A percentile compares a stretch with the other conserved stretches of the same genome.
Conservation (phyloP, 2,888 invertebrate species). For the Sarcophaga caerulescens region DNA sequence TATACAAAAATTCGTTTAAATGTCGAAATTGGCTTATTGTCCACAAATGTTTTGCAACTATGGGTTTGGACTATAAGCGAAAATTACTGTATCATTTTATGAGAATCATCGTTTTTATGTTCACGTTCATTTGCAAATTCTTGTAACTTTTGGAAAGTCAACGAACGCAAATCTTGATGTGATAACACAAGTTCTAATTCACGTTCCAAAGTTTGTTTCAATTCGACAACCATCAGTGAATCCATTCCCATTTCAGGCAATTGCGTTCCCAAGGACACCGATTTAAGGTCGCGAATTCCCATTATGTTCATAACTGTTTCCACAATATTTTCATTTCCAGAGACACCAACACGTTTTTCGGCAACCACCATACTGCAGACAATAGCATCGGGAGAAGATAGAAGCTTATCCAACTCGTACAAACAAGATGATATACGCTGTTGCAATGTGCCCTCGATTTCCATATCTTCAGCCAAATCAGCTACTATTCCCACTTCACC, state of each 20-base stretch:
- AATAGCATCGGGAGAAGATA: constrained; percentile 86
- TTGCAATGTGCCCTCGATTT: constrained; percentile 89
- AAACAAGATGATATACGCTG: constrained; percentile 92
- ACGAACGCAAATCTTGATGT: constrained; percentile 81
- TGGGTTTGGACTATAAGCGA: no score
- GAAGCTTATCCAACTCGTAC: constrained; percentile 86
- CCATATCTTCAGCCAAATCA: constrained; percentile 86
- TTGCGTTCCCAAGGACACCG: constrained; percentile 85
- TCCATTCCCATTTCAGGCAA: constrained; percentile 96
- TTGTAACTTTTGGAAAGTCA: constrained; percentile 85
- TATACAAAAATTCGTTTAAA: no score
- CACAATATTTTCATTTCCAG: constrained; percentile 85
- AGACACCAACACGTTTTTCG: constrained; percentile 86
- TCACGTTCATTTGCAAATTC: constrained; percentile 75
- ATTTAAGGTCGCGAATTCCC: constrained; percentile 86
- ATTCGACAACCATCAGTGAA: constrained; percentile 97
- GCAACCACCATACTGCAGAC: constrained; percentile 92
- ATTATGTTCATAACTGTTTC: constrained; percentile 87
- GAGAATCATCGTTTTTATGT: constrained; percentile 73
- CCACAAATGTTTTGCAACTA: no score
- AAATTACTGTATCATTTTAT: constrained; percentile 78
- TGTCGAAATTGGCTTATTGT: no score
- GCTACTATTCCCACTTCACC: constrained; percentile 92
- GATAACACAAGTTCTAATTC: constrained; percentile 87
- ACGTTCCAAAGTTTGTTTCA: constrained; percentile 93